phyloP scores from a whole-genome alignment of 2,113 vertebrate genomes.

The Benitochromis conjunctus region DNA sequence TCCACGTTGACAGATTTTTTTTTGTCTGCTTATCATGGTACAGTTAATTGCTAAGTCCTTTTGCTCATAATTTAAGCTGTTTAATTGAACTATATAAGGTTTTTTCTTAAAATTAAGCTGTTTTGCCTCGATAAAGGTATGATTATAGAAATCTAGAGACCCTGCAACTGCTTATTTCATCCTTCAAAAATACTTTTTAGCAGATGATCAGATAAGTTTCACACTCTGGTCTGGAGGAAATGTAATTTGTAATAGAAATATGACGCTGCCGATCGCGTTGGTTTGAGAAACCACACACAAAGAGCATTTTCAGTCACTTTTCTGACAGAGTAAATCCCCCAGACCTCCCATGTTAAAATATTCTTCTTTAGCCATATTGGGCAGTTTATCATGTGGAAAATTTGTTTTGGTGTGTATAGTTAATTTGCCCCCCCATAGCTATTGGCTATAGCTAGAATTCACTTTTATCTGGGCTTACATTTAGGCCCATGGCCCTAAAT shows the following conservation, averaged over 20 bases:
- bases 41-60: neutral
- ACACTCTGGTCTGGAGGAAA: neutral
- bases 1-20: rapidly evolving
- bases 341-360: neutral
- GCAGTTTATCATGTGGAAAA: neutral
- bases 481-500: neutral
- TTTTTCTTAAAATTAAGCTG: neutral
- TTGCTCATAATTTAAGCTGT: neutral
- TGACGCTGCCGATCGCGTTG: neutral
- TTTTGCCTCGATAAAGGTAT: neutral
- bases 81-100: neutral
- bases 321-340: neutral
- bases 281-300: neutral
- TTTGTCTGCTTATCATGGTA: neutral
- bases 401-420: neutral
- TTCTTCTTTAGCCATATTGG: neutral
- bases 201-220: neutral
- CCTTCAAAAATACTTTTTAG: neutral
- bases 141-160: neutral
- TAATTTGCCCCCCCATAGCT: neutral
- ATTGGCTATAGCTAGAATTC: neutral
- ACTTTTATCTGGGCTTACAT: rapidly evolving
- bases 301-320: rapidly evolving
- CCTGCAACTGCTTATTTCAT: neutral
- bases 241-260: neutral